These are phyloP conservation scores for Excalfactoria chinensis DNA, from an alignment of 2,113 vertebrate genomes.

Conservation along the genomic window DNA sequence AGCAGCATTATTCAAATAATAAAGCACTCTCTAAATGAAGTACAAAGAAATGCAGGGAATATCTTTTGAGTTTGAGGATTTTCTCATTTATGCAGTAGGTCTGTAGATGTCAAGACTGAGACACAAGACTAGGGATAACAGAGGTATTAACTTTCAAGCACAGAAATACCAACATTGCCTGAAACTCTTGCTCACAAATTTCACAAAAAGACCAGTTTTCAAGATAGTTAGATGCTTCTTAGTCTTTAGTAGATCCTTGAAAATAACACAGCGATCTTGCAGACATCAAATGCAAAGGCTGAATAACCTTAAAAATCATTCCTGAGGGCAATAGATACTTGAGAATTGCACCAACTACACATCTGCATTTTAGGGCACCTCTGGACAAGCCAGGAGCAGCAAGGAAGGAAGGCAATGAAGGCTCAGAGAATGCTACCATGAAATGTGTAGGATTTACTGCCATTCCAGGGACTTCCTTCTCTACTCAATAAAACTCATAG, in stretches of 20 bases:
- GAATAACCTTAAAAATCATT: neutral
- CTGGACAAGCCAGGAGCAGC: accelerated
- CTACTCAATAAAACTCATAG: neutral
- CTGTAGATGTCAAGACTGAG: neutral
- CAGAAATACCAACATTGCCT: neutral
- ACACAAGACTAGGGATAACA: neutral
- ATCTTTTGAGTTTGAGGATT: neutral
- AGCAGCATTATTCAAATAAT: neutral
- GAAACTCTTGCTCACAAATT: neutral
- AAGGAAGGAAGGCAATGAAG: neutral
- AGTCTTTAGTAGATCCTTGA: neutral
- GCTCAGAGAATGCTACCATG: neutral
- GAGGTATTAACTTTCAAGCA: neutral
- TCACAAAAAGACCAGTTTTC: neutral
- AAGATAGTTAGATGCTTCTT: neutral
- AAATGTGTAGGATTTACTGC: neutral
- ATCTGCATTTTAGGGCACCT: too few species aligned
- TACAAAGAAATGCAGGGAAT: neutral
- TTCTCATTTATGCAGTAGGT: neutral
- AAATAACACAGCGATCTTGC: neutral
- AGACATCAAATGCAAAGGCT: accelerated
- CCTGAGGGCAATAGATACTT: accelerated
- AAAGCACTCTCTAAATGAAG: neutral
- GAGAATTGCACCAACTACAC: neutral
- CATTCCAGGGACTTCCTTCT: neutral